phyloP scores from a whole-genome alignment of 1,140 invertebrate genomes.

The Zaprionus tsacasi region DNA sequence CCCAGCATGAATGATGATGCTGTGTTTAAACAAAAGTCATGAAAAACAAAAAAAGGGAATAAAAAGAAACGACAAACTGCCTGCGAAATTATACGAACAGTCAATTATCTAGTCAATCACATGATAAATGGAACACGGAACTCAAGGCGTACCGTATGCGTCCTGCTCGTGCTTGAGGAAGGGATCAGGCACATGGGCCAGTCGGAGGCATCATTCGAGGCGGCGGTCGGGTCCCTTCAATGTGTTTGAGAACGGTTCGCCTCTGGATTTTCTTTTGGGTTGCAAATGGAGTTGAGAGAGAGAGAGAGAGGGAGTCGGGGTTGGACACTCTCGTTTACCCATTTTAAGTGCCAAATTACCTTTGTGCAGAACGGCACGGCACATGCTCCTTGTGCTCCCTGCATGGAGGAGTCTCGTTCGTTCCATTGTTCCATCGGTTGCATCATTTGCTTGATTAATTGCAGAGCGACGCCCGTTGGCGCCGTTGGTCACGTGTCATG shows the following conservation, averaged over 20 bases:
- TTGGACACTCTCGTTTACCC: constrained; percentile 49
- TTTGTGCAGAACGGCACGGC: constrained; percentile 34
- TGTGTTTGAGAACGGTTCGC: constrained; percentile 39
- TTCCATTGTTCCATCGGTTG: constrained; percentile 59
- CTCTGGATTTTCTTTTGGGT: constrained; percentile 10
- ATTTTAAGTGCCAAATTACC: constrained; percentile 82
- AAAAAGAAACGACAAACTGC: constrained; percentile 9
- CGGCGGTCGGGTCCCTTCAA: constrained; percentile 19
- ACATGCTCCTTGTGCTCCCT: constrained; percentile 2
- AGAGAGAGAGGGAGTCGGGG: no score
- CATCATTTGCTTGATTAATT: constrained; percentile 76
- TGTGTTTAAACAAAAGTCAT: constrained; percentile 4
- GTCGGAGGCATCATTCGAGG: constrained; percentile 41
- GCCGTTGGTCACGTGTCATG: constrained; percentile 41
- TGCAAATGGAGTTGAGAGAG: not conserved
- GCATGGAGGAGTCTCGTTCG: not conserved
- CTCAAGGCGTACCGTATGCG: no score
- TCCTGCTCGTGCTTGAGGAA: not conserved
- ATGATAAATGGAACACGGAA: constrained; percentile 74
- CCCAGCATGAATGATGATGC: constrained; percentile 15
- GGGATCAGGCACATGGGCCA: constrained; percentile 32
- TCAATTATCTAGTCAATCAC: constrained; percentile 81
- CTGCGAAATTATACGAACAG: constrained; percentile 41
- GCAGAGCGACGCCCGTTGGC: constrained; percentile 24
- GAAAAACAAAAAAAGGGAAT: not conserved